Base-by-base conservation (phyloP, 2,797 vertebrate species). In the Spinus pinus region DNA sequence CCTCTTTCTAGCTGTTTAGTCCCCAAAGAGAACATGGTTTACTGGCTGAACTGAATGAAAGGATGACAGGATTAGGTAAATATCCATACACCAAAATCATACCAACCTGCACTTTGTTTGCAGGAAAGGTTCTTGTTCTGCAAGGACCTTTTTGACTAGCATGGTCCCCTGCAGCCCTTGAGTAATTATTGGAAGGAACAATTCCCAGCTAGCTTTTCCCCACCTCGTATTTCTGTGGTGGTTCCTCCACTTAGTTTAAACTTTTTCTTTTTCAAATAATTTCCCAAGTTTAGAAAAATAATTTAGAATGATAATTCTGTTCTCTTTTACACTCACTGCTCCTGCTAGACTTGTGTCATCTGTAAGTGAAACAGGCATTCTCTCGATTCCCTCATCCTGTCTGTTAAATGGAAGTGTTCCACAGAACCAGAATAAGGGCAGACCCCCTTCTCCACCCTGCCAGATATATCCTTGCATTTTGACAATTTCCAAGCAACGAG, bases 61-160 rank as follows among this genome's bases (percentile, higher is more conserved):
- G 4, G 15, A n/a, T 30, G 49, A 14, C 12, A 37, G 22, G 4
- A 14, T 37, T 64, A 60, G 20, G 15, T 83, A 81, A 92, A 57
- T 56, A 67, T n/a, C 12, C 10, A 17, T 14, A 20, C 18, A 35
- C 4, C 49, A 46, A 78, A 81, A 65, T 25, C 57, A 53, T 28
- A 21, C 2, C 22, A 46, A 39, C 2, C 0, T 9, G 8, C 2
- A 7, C 17, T 84, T 56, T 37, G 3, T 3, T 14, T 70, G 16
- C 22, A 74, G 39, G 18, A 83, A 74, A 47, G 1, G 7, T 73
- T 83, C 12, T 80, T 71, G 37, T 78, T 81, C 80, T 81, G 35
- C 30, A 79, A 75, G 14, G 8, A 23, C 14, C 14, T 35, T 85
- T 71, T 66, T 72, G 37, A 64, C 19, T 25, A 42, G 7, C n/a